Percentiles rank a stretch among this genome's conserved stretches.
phyloP scores from a whole-genome alignment of 2,797 vertebrate species.

The Typhlichthys eigenmanni region DNA sequence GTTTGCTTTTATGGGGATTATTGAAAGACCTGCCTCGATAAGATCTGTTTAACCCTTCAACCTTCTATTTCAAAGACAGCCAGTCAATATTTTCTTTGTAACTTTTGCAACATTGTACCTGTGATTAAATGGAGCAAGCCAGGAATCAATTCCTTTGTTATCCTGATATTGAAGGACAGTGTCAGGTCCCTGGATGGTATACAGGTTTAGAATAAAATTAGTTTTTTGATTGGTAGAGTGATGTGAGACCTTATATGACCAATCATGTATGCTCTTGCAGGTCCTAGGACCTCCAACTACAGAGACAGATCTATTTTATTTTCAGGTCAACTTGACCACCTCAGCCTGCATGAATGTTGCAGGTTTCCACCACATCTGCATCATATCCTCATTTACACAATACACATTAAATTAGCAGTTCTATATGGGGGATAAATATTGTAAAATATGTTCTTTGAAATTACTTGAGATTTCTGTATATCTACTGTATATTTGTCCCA shows the following conservation, averaged over 20 bases:
- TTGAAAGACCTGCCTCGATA: not conserved
- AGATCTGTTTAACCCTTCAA: constrained; percentile 34
- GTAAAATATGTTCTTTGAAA: no score
- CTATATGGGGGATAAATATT: no score
- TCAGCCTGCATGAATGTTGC: constrained; percentile 16
- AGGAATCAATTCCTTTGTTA: constrained; percentile 26
- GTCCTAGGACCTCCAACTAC: constrained; percentile 1
- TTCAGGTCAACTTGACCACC: constrained; percentile 13
- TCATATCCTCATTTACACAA: constrained; percentile 19
- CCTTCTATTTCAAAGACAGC: constrained; percentile 24
- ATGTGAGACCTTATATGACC: no score
- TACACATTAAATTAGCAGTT: no score
- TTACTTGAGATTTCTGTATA: no score
- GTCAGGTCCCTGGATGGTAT: constrained; percentile 16
- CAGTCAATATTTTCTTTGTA: constrained; percentile 30
- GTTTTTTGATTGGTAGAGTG: no score
- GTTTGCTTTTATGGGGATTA: not conserved
- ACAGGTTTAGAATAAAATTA: constrained; percentile 20
- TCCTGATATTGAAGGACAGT: constrained; percentile 6
- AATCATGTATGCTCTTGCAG: not conserved
- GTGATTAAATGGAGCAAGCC: constrained; percentile 36
- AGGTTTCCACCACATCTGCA: constrained; percentile 23
- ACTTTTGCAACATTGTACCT: constrained; percentile 3
- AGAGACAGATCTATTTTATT: constrained; percentile 15
- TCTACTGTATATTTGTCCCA: no score